These are phyloP conservation scores for Chymomyza procnemis DNA, from an alignment of 2,888 invertebrate genomes.

Conservation along the genomic window DNA sequence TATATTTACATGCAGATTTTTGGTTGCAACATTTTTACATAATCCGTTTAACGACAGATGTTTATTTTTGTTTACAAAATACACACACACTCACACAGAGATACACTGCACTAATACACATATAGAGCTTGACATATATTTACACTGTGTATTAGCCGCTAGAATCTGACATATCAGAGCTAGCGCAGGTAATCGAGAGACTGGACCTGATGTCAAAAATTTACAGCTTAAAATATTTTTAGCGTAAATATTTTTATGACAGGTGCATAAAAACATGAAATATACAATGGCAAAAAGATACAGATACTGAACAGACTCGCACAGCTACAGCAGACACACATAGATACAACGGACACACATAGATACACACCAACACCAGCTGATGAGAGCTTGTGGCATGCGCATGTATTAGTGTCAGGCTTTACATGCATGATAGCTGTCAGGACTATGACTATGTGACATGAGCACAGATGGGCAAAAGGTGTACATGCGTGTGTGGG, in stretches of 20 bases:
- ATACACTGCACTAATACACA: slow-evolving; percentile 31
- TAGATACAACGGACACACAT: not conserved
- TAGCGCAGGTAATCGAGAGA: not conserved
- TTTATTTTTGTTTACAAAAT: slow-evolving; percentile 54
- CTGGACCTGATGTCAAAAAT: slow-evolving; percentile 30
- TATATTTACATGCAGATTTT: slow-evolving; percentile 23
- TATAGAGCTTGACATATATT: slow-evolving; percentile 46
- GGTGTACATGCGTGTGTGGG: no score
- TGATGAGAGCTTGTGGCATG: slow-evolving; percentile 1
- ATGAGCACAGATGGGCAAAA: slow-evolving; percentile 23
- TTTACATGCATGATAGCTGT: slow-evolving; percentile 6
- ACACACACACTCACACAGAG: slow-evolving; percentile 10
- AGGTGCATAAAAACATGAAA: slow-evolving; percentile 50
- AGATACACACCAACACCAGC: not conserved
- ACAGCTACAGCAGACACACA: not conserved
- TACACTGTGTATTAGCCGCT: slow-evolving; percentile 14
- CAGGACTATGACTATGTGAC: slow-evolving; percentile 7
- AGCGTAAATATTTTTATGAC: slow-evolving; percentile 63
- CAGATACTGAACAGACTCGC: not conserved
- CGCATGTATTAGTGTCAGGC: slow-evolving; percentile 47
- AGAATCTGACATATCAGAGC: not conserved
- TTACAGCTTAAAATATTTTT: slow-evolving; percentile 65
- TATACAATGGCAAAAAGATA: not conserved
- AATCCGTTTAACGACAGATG: slow-evolving; percentile 46
- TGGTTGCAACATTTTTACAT: slow-evolving; percentile 47